Evolutionary conservation across 2,888 invertebrate species (phyloP), one percentile per base, ranked within the genome.

Genomic region (Laspeyria flexula): DNA sequence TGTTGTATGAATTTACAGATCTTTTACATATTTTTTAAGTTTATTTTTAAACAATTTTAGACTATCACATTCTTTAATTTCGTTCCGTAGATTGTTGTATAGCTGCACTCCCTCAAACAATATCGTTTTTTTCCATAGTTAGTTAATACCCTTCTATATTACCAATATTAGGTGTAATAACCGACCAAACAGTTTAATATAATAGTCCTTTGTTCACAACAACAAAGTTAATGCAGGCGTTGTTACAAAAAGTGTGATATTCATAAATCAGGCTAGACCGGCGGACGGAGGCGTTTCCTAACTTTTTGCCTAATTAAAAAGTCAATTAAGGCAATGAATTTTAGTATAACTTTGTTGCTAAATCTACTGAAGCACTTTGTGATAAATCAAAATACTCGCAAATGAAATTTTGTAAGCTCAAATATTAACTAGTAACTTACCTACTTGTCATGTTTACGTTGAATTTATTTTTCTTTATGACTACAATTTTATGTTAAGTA

Each of bases 301-400:
- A 77, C 71, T 78, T 79, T 77, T 69, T 69, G 72, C 75, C 73
- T 80, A 76, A 82, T 81, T 82, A 78, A 81, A 80, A 81, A 83
- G 81, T 82, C 79, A 79, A 83, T 83, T 81, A 81, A 70, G 63
- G 60, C 71, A 52, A 65, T 69, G 61, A 65, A 71, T 69, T 61
- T 56, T 39, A 56, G 55, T 49, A 68, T 42, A 64, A 71, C 54
- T 71, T 65, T 60, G 69, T 63, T 63, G 58, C 46, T 68, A 65
- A 64, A 69, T 60, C 55, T 51, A 65, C 63, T 55, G 47, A 39
- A 71, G 52, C 50, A 44, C 38, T 68, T 44, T 10, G 46, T 35
- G 33, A 64, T 69, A 67, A 69, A 69, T 68, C 68, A 68, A 43
- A 70, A 66, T 27, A 40, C n/a, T 10, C 42, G 33, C 51, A 55